Conservation (phyloP, 1,140 invertebrate genomes). For the Drosophila ercepeae region DNA sequence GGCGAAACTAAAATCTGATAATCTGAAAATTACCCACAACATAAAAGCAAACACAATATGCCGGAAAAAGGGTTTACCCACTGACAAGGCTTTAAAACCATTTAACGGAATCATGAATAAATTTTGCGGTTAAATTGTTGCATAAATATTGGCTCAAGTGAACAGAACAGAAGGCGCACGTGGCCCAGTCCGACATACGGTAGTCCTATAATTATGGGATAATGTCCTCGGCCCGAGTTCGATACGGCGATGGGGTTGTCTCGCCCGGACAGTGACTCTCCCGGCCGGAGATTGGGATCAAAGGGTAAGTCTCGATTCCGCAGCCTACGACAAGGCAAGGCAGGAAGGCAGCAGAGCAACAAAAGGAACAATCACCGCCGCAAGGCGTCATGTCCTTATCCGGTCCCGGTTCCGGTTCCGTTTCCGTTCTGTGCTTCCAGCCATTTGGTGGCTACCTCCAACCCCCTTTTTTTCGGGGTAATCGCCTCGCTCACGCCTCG, state of each 20-base stretch:
- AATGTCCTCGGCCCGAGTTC: constrained; percentile 70
- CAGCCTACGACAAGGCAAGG: no score
- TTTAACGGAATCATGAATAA: constrained; percentile 80
- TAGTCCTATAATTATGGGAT: constrained; percentile 82
- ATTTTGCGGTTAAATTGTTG: constrained; percentile 83
- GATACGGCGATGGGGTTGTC: constrained; percentile 32
- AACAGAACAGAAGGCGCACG: constrained; percentile 55
- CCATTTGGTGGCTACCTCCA: background rate
- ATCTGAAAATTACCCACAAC: constrained; percentile 79
- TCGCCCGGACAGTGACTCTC: constrained; percentile 10
- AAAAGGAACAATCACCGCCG: constrained; percentile 82
- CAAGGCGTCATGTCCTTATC: constrained; percentile 56
- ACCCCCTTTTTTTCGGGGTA: constrained; percentile 46
- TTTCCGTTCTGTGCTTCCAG: no score
- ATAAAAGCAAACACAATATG: constrained; percentile 26
- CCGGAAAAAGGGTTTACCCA: constrained; percentile 46
- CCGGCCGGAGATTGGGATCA: constrained; percentile 47
- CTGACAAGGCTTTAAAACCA: constrained; percentile 60
- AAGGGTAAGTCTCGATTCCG: constrained; percentile 76
- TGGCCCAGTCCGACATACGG: constrained; percentile 59
- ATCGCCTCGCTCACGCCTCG: constrained; percentile 76
- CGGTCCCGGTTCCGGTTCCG: background rate
- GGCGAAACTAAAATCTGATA: constrained; percentile 73
- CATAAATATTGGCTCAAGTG: constrained; percentile 74
- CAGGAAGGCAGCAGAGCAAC: constrained; percentile 51